Evolutionary conservation across 1,140 invertebrate genomes (phyloP), one percentile per base, ranked within the genome.

Genomic region (Idris sp.): DNA sequence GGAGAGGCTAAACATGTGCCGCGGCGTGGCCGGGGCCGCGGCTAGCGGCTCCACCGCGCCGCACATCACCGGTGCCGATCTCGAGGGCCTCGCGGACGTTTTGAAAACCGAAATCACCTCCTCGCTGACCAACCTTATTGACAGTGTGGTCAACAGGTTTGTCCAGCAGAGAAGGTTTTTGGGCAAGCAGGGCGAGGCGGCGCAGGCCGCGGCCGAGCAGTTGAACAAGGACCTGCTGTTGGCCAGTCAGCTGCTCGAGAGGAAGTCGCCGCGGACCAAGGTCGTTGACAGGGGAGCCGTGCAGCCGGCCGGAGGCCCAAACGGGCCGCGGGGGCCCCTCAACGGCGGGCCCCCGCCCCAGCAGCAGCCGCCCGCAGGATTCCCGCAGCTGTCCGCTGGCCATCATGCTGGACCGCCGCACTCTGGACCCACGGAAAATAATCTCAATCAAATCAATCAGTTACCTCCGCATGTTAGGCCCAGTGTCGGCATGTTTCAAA

Each of bases 31-130:
- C 16, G 53, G 53, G 9, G 53, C 76, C 4, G 77, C 76, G 31
- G 71, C 67, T 22, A 74, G 84, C 1, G 72, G 77, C 9, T 90
- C 91, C 0, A 85, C 90, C 38, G 90, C 90, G 49, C 88, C 92
- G 19, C 83, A 85, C 40, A 90, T 92, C 67, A 91, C 91, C 0
- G 92, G 91, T 15, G 89, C 92, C 9, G 95, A 97, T 81, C 88
- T 97, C 1, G 95, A 97, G 85, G 93, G 93, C 40, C 88, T 97
- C 33, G 94, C 95, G 4, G 95, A 97, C 76, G 92, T 93, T 35
- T 89, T 98, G 1, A 98, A 98, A 87, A 92, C 91, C 26, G 96
- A 98, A 89, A 94, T 98, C 56, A 93, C 93, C 9, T 91, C 94
- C 46, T 95, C 93, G 3, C 83, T 97, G 33, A 91, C 92, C 3